Evolutionary conservation across 2,113 vertebrate genomes (phyloP).

Genomic region (Castor canadensis): DNA sequence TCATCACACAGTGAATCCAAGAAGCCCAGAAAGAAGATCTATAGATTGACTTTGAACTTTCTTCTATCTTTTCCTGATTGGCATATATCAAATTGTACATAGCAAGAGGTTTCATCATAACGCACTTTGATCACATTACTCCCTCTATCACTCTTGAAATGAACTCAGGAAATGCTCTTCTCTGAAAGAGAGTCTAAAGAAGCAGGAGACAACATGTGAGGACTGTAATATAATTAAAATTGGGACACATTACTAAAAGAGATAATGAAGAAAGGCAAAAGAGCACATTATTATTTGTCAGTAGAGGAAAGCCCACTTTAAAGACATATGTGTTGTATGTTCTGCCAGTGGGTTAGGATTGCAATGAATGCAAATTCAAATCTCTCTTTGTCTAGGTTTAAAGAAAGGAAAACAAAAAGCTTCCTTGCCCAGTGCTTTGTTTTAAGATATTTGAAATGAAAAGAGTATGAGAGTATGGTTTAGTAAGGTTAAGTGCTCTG

Average conservation of each 20-base stretch:
- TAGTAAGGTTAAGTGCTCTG: neutral
- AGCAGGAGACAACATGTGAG: neutral
- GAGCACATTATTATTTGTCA: neutral
- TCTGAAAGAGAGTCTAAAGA: neutral
- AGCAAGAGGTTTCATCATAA: too few relatives aligned
- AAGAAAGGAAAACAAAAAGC: neutral
- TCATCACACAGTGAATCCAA: too few relatives aligned
- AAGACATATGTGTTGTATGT: neutral
- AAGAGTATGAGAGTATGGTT: neutral
- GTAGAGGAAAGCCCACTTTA: neutral
- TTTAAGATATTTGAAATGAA: slow-evolving; percentile 5
- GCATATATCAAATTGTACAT: too few relatives aligned
- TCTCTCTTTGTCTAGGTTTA: neutral
- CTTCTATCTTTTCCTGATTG: too few relatives aligned
- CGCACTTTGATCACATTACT: too few relatives aligned
- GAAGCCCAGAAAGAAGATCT: neutral
- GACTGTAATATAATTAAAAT: neutral
- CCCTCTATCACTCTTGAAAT: too few relatives aligned
- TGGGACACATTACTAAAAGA: neutral
- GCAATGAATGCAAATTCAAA: neutral
- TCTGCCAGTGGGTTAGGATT: neutral
- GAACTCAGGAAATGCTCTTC: neutral
- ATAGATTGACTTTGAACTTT: neutral
- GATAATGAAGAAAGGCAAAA: neutral
- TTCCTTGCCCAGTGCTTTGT: neutral